Conservation (phyloP, 2,888 invertebrate species). For the Hyposoter didymator region DNA sequence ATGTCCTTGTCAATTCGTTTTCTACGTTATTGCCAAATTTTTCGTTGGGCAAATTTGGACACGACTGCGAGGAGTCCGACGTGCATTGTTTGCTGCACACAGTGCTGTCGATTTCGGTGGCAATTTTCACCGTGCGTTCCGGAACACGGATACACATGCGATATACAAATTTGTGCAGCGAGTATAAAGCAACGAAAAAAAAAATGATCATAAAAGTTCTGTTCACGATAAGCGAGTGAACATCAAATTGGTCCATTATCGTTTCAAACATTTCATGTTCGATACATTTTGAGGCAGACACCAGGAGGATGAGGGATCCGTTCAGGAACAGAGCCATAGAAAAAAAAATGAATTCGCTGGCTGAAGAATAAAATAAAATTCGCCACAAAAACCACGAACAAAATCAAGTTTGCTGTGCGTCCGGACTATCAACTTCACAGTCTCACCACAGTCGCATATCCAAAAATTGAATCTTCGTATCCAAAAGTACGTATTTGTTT, state of each 20-base stretch:
- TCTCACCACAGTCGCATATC: too few species aligned
- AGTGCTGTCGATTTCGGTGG: not conserved
- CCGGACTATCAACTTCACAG: not conserved
- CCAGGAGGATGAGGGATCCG: not conserved
- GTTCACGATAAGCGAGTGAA: not conserved
- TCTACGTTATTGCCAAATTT: not conserved
- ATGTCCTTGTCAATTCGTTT: not conserved
- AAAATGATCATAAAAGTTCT: slow-evolving; percentile 7
- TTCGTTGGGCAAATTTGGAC: not conserved
- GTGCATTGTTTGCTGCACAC: not conserved
- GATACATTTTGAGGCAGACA: not conserved
- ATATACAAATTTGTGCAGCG: not conserved
- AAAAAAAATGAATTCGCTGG: not conserved
- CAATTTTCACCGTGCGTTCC: not conserved
- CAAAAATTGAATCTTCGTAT: too few species aligned
- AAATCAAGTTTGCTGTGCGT: not conserved
- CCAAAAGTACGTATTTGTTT: not conserved
- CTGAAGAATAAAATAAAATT: not conserved
- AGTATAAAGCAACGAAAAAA: slow-evolving; percentile 5
- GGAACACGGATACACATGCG: not conserved
- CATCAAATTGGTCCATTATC: slow-evolving; percentile 29
- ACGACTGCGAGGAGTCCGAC: not conserved
- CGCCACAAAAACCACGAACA: not conserved
- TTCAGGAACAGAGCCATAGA: not conserved
- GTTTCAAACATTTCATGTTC: slow-evolving; percentile 9